These are phyloP conservation scores for Anastrepha ludens DNA, from an alignment of 1,140 invertebrate species.

Conservation along the genomic window DNA sequence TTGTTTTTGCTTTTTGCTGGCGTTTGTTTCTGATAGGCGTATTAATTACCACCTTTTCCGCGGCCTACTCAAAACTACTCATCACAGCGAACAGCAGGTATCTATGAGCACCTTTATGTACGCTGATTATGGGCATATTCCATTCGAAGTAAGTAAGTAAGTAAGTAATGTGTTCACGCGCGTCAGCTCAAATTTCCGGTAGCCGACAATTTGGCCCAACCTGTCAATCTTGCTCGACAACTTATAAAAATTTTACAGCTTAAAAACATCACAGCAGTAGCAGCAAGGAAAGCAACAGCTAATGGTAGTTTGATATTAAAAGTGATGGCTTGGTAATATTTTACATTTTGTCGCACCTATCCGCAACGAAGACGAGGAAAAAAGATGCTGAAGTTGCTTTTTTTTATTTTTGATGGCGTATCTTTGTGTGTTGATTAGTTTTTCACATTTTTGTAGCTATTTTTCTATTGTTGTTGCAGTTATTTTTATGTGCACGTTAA, in stretches of 20 bases:
- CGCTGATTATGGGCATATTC: not conserved
- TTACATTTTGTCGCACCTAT: conserved; percentile 23
- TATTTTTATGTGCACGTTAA: conserved; percentile 10
- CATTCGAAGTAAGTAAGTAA: not conserved
- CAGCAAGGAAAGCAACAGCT: too few relatives aligned
- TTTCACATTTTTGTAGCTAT: not conserved
- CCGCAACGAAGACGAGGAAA: not conserved
- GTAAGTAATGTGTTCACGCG: not conserved
- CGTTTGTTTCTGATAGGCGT: not conserved
- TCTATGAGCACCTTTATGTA: not conserved
- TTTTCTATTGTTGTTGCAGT: not conserved
- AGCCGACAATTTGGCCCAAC: conserved; percentile 35
- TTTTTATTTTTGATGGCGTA: not conserved
- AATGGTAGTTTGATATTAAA: not conserved
- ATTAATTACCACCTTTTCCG: conserved; percentile 49
- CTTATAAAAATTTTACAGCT: not conserved
- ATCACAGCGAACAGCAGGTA: not conserved
- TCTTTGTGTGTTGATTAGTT: conserved; percentile 21
- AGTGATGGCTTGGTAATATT: conserved; percentile 24
- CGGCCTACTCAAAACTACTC: conserved; percentile 27
- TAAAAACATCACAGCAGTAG: not conserved
- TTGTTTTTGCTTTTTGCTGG: not conserved
- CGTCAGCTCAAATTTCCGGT: conserved; percentile 43
- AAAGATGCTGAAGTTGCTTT: not conserved
- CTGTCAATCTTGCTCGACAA: conserved; percentile 35